Base-by-base conservation (phyloP, 2,888 invertebrate genomes). In the Papilio demoleus region DNA sequence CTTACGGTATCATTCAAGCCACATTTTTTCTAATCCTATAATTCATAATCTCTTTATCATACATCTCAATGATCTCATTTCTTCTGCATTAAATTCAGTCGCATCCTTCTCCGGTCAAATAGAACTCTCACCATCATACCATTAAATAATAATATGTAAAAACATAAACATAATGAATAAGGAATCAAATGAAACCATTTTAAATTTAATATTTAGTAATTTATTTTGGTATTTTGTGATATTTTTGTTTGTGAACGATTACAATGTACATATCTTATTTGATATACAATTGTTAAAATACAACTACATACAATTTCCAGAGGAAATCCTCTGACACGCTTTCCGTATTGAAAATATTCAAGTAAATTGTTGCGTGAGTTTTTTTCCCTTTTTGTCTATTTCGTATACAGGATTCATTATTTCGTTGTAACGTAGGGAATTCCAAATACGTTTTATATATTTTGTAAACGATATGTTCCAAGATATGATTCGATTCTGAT, bases 251-350 rank as follows among this genome's bases (percentile, higher is more conserved):
- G 84, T 86, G 83, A 88, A 88, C 81, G 87, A 87, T 90, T 91
- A 92, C 83, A 90, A 90, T 92, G 80, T 90, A 92, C 89, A 92
- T 81, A 75, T 83, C 83, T 87, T 90, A 87, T 81, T 76, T 77
- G 81, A 86, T 88, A 90, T 79, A 88, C 82, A 81, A 82, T 87
- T 84, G 81, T 84, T 87, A 87, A 88, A 84, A 88, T 84, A 85
- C 82, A 79, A 82, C 85, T 88, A 88, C 82, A 81, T 79, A 79
- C 81, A 85, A 81, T 76, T 86, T 88, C 85, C 82, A 80, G 80
- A 83, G 81, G 77, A 82, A 81, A 82, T 79, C 82, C 82, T 78
- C 81, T 81, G 84, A 84, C 80, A 84, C 80, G 80, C 78, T 80
- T 81, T 72, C 71, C 79, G 80, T 81, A 80, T 76, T 71, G 73